Base-by-base conservation (phyloP, 2,888 invertebrate species). In the Limnephilus lunatus region DNA sequence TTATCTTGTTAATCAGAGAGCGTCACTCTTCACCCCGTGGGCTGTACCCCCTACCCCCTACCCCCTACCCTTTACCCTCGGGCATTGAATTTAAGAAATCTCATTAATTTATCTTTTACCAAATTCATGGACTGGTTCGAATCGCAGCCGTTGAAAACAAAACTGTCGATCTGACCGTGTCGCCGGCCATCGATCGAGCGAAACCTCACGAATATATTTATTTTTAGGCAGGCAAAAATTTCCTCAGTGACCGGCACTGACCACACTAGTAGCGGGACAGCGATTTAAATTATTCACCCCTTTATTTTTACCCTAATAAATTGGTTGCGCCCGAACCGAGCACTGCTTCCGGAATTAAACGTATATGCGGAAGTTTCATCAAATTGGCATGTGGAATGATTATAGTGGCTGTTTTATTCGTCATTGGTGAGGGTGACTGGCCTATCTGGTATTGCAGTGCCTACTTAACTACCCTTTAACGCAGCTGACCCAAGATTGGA, bases 201-300 rank as follows among this genome's bases (percentile, higher is more conserved):
- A 88, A 91, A 89, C 44, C 89, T 91, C 91, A 89, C 32, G 83
- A 90, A 90, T 90, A 85, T 89, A 89, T 91, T 89, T 92, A 92
- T 92, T 90, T 92, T 91, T 82, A 53, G 91, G 89, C 92, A 91
- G 90, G 92, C 91, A n/a, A 53, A 92, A 92, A 92, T 92, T 92
- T 92, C 92, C 92, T 88, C 91, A 68, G 68, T 92, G 92, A 81
- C 92, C 90, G 80, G 83, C 91, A 68, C 85, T 92, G 92, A 81
- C 92, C 90, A 80, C 83, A 80, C 87, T 48, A 68, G 53, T 31
- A 80, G 68, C 89, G 53, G 90, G 90, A 90, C 87, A 92, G 90
- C 89, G 90, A 92, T 93, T 93, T 93, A 93, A 93, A 93, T 93
- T 93, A 93, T 93, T 92, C 93, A 93, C 93, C 93, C 91, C 92